Conservation (phyloP, 2,888 invertebrate genomes). For the Harpagoxenus sublaevis region DNA sequence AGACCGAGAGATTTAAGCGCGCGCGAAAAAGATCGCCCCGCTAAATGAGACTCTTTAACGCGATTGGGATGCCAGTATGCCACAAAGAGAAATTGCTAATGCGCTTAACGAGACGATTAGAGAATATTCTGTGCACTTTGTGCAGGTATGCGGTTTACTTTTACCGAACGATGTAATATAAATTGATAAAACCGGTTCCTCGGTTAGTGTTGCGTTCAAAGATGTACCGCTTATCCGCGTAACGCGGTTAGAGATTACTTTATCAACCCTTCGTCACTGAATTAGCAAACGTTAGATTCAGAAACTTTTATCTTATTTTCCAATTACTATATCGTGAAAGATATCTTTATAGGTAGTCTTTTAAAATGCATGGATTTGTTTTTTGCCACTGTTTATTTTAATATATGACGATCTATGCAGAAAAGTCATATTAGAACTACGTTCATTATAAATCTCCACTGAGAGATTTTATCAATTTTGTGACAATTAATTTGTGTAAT, state of each 20-base stretch:
- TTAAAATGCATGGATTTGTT: background rate
- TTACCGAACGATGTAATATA: slow-evolving; percentile 51
- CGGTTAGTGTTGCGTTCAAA: slow-evolving; percentile 17
- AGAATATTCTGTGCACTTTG: slow-evolving; percentile 16
- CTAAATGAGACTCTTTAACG: background rate
- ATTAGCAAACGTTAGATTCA: background rate
- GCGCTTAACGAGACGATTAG: slow-evolving; percentile 23
- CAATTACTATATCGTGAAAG: background rate
- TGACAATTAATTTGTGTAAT: background rate
- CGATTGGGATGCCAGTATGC: slow-evolving; percentile 7
- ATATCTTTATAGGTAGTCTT: background rate
- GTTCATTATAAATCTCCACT: background rate
- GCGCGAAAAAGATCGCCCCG: slow-evolving; percentile 6
- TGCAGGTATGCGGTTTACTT: slow-evolving; percentile 29
- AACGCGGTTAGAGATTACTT: slow-evolving; percentile 7
- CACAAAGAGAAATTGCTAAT: slow-evolving; percentile 9
- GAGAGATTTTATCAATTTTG: background rate
- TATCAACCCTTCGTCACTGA: slow-evolving; percentile 4
- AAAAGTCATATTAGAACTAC: background rate
- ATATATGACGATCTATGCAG: background rate
- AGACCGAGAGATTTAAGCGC: background rate
- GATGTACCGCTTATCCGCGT: slow-evolving; percentile 7
- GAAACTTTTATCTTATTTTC: background rate
- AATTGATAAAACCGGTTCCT: slow-evolving; percentile 64
- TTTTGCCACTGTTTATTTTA: background rate